Evolutionary conservation across 2,888 invertebrate species (phyloP), one percentile per base, ranked within the genome.

Genomic region (Meteorus cinctellus): DNA sequence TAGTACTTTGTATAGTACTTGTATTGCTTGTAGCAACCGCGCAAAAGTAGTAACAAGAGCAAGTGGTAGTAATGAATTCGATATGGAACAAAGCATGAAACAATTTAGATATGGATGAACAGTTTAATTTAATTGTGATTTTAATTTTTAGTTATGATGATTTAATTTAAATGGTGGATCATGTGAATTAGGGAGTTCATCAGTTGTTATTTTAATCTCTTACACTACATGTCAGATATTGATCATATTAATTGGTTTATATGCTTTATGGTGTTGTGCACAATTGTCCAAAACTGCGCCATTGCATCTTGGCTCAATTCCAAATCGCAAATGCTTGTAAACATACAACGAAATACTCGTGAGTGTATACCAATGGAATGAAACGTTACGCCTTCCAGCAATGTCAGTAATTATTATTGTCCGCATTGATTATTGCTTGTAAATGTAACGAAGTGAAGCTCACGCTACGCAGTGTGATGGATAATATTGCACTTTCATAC

Each of bases 181-280:
- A 2, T 69, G 4, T 1, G 10, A 10, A 8, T n/a, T 6, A n/a
- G 34, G n/a, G 34, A 55, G 19, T 34, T 31, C 10, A 19, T 19
- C n/a, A 16, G 1, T 34, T 19, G 29, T 55, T 31, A 69, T 34
- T 69, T 69, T 59, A 55, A 70, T 66, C 71, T 66, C 45, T 65
- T 71, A 60, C 45, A 71, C 55, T 71, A 51, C 51, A 29, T 34
- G 63, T n/a, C 31, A 27, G 55, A 55, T 55, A 48, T 48, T 19
- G 41, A 68, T 74, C 41, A 59, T 65, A 75, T 75, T 75, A 71
- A 76, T 76, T 76, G 72, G 62, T 48, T 72, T 59, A 62, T 59
- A 62, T 31, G 41, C 72, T 68, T 62, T 36, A 72, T 66, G 67
- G 62, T 34, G 51, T 72, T 4, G 27, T 41, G 51, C 72, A 62